These are phyloP conservation scores for Cryptotermes secundus DNA, from an alignment of 1,140 invertebrate species.

Conservation along the genomic window DNA sequence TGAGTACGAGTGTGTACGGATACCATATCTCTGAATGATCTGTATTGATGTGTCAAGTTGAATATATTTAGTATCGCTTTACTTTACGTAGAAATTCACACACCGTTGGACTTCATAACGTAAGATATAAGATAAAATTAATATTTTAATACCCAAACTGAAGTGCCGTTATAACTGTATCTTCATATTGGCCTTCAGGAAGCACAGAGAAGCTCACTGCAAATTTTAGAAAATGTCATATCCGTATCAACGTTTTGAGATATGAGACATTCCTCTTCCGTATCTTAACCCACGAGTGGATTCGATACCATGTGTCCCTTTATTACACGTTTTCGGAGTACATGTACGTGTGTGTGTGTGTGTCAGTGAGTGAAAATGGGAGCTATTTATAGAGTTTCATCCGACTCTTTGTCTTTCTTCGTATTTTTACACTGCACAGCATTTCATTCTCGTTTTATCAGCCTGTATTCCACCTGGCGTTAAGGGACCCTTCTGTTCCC, in stretches of 20 bases:
- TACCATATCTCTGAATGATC: too few relatives aligned
- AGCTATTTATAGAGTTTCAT: background rate
- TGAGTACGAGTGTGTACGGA: too few relatives aligned
- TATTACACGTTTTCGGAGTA: background rate
- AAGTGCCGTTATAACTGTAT: too few relatives aligned
- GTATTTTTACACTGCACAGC: background rate
- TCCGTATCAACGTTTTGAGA: background rate
- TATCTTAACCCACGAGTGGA: background rate
- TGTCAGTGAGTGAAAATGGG: background rate
- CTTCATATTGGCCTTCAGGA: too few relatives aligned
- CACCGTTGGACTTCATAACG: too few relatives aligned
- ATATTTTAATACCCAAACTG: too few relatives aligned
- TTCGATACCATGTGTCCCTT: background rate
- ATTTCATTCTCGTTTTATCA: background rate
- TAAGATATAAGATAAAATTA: too few relatives aligned
- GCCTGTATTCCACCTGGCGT: background rate
- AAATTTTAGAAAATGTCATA: background rate
- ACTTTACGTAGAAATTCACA: too few relatives aligned
- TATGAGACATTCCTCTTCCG: background rate
- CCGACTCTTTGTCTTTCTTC: background rate
- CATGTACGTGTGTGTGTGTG: background rate
- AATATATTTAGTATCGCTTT: too few relatives aligned
- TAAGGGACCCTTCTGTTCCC: background rate
- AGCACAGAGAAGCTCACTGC: too few relatives aligned
- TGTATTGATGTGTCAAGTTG: too few relatives aligned